Conservation (phyloP, 2,797 vertebrate species). For the Sylvilagus floridanus region DNA sequence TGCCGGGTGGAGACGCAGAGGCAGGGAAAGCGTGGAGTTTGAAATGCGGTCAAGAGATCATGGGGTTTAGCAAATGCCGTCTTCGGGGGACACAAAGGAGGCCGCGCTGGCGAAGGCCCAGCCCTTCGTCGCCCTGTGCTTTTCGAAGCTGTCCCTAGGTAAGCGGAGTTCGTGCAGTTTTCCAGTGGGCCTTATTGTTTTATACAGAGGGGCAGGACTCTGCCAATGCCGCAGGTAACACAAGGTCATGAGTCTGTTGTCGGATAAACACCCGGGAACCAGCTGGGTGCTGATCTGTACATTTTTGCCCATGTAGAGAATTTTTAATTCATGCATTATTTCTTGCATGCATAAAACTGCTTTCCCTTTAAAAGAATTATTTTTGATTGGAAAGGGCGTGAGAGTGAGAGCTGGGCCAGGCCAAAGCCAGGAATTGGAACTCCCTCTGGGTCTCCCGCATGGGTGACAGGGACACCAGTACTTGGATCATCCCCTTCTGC, state of each 20-base stretch:
- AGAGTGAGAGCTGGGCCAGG: no score
- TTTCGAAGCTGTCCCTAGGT: not conserved
- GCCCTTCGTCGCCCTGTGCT: no score
- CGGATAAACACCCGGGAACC: not conserved
- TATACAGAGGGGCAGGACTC: not conserved
- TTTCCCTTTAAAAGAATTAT: no score
- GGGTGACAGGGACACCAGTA: no score
- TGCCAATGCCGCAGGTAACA: not conserved
- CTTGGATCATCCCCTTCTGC: no score
- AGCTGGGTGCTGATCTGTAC: not conserved
- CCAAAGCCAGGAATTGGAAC: no score
- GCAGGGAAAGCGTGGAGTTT: not conserved
- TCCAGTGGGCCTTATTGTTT: not conserved
- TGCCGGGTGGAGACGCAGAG: not conserved
- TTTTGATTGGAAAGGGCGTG: no score
- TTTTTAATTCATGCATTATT: not conserved
- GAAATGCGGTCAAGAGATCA: not conserved
- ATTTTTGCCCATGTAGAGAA: not conserved
- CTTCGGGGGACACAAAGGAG: not conserved
- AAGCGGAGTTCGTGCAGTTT: not conserved
- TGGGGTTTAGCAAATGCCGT: not conserved
- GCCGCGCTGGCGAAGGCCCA: fast-evolving
- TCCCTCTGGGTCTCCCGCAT: no score
- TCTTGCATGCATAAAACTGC: no score
- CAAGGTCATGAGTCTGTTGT: not conserved